A percentile compares a stretch with the other conserved stretches of the same genome.
Conservation (phyloP, 2,113 vertebrate species). For the Falcunculus frontatus region DNA sequence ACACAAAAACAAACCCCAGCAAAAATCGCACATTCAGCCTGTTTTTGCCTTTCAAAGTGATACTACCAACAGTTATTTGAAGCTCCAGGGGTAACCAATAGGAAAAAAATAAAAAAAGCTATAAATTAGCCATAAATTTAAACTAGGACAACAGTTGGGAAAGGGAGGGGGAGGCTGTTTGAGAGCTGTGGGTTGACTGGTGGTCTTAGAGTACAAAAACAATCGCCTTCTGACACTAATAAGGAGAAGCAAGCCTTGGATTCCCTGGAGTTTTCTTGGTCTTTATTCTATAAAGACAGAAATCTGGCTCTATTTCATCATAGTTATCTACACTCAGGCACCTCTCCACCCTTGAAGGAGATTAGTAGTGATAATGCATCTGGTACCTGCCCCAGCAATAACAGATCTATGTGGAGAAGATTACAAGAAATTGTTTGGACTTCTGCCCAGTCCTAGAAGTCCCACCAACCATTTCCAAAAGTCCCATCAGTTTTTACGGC, state of each 20-base stretch:
- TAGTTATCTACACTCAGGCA: slow-evolving; percentile 17
- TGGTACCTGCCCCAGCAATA: slow-evolving; percentile 55
- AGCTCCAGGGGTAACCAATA: background rate
- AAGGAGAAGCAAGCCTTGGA: background rate
- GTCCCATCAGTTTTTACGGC: slow-evolving; percentile 47
- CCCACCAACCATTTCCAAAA: slow-evolving; percentile 38
- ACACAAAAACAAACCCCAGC: background rate
- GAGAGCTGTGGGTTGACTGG: background rate
- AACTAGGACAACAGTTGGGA: background rate
- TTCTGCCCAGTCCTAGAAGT: slow-evolving; percentile 45
- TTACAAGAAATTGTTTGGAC: slow-evolving; percentile 44
- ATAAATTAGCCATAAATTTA: background rate
- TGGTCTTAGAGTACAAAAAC: background rate
- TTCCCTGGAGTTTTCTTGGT: background rate
- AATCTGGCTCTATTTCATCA: slow-evolving; percentile 37
- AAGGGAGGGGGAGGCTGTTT: background rate
- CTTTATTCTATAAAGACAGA: slow-evolving; percentile 2
- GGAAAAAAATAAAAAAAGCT: fast-evolving
- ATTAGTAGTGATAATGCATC: slow-evolving; percentile 52
- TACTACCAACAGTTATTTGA: background rate
- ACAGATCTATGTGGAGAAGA: slow-evolving; percentile 19
- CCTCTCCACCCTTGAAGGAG: slow-evolving; percentile 21
- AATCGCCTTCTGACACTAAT: background rate
- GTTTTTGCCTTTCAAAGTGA: background rate
- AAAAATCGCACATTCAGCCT: background rate